phyloP scores from a whole-genome alignment of 2,888 invertebrate genomes.

The Ophioninae sp. region DNA sequence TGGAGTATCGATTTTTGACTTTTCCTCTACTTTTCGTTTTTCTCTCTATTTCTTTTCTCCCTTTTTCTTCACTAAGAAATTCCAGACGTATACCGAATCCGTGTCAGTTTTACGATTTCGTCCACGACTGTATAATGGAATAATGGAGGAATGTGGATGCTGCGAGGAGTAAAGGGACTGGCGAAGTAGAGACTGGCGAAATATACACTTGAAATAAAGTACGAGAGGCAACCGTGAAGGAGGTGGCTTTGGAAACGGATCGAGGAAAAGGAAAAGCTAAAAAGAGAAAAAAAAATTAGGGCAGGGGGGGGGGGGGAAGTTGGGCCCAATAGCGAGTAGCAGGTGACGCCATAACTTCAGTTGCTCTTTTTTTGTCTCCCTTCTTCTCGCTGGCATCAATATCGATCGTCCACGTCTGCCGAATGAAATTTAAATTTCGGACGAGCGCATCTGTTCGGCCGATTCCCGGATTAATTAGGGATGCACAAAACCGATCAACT shows the following conservation, averaged over 20 bases:
- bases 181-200: slow-evolving; percentile 39
- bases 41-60: background rate
- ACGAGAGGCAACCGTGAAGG: slow-evolving; percentile 1
- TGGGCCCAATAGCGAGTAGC: slow-evolving; percentile 68
- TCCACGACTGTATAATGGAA: slow-evolving; percentile 66
- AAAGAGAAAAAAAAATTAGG: background rate
- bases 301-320: slow-evolving; percentile 36
- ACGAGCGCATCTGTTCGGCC: slow-evolving; percentile 73
- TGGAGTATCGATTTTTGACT: background rate
- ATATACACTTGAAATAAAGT: slow-evolving; percentile 10
- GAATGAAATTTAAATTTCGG: slow-evolving; percentile 75
- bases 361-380: slow-evolving; percentile 56
- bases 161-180: slow-evolving; percentile 42
- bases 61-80: background rate
- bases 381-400: slow-evolving; percentile 18
- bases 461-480: slow-evolving; percentile 73
- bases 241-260: slow-evolving; percentile 3
- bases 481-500: slow-evolving; percentile 63
- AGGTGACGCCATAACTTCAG: slow-evolving; percentile 72
- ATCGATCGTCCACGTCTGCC: slow-evolving; percentile 48
- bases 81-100: slow-evolving; percentile 19
- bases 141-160: slow-evolving; percentile 65
- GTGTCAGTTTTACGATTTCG: slow-evolving; percentile 58
- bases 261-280: slow-evolving; percentile 1
- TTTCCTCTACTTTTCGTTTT: too few relatives aligned